phyloP scores from a whole-genome alignment of 1,140 invertebrate species.

The Lucilia cuprina region DNA sequence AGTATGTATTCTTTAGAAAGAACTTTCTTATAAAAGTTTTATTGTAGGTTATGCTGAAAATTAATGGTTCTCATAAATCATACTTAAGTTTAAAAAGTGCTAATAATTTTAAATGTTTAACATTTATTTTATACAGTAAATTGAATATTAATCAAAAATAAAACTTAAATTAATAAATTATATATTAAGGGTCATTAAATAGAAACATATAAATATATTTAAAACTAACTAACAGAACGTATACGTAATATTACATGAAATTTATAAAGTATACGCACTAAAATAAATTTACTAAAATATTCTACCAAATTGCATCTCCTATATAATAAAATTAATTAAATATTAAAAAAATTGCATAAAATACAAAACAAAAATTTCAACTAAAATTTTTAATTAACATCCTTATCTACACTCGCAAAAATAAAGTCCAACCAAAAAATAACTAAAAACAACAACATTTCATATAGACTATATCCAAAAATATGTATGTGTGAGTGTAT shows the following conservation, averaged over 20 bases:
- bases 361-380: not conserved
- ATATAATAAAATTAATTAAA: not conserved
- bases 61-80: not conserved
- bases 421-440: not conserved
- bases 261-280: not conserved
- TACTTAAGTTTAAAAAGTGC: not conserved
- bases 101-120: not conserved
- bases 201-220: too few relatives aligned
- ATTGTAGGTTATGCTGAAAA: not conserved
- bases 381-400: not conserved
- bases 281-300: not conserved
- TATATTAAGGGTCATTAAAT: too few relatives aligned
- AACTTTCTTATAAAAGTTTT: too few relatives aligned
- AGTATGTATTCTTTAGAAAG: too few relatives aligned
- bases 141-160: too few relatives aligned
- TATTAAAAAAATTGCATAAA: not conserved
- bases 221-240: not conserved
- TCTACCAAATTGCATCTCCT: not conserved
- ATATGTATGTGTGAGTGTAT: not conserved
- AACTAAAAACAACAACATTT: not conserved
- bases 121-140: too few relatives aligned
- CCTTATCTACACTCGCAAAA: slow-evolving; percentile 14
- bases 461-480: not conserved
- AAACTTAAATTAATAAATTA: too few relatives aligned
- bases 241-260: not conserved